phyloP scores from a whole-genome alignment of 2,888 invertebrate species.

The Ethmia dodecea region DNA sequence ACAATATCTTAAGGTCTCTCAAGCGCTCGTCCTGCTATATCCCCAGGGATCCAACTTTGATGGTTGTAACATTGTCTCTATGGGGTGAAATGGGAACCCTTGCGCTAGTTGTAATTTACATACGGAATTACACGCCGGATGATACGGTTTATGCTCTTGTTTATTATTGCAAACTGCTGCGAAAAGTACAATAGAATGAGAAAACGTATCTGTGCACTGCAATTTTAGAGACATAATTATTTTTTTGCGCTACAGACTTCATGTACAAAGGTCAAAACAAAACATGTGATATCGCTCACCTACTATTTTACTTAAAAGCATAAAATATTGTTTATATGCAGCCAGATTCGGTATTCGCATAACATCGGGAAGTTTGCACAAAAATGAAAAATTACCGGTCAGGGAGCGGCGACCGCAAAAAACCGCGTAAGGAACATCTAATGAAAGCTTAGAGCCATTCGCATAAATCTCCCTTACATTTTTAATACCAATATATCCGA shows the following conservation, averaged over 20 bases:
- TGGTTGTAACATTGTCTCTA: constrained; percentile 42
- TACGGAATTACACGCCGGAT: constrained; percentile 69
- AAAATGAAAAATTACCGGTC: constrained; percentile 77
- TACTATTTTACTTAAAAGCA: constrained; percentile 51
- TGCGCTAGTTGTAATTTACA: constrained; percentile 72
- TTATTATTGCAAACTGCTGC: constrained; percentile 46
- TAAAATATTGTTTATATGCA: constrained; percentile 77
- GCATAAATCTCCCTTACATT: constrained; percentile 78
- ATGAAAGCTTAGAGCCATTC: constrained; percentile 78
- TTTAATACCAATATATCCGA: constrained; percentile 77
- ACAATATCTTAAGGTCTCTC: constrained; percentile 25
- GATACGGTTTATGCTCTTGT: constrained; percentile 57
- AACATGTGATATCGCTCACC: constrained; percentile 71
- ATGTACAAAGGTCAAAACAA: too few relatives aligned
- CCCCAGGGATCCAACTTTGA: constrained; percentile 26
- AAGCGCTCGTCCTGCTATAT: constrained; percentile 7
- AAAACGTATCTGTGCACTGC: constrained; percentile 2
- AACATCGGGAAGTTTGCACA: constrained; percentile 68
- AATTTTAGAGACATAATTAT: neutral
- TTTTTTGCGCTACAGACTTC: too few relatives aligned
- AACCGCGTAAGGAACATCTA: constrained; percentile 73
- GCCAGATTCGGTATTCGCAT: constrained; percentile 61
- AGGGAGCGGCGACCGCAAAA: constrained; percentile 72
- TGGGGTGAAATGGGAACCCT: constrained; percentile 60
- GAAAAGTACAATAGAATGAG: constrained; percentile 17